These are phyloP conservation scores for Alfaro cultratus DNA, from an alignment of 2,797 vertebrate genomes.

Conservation along the genomic window DNA sequence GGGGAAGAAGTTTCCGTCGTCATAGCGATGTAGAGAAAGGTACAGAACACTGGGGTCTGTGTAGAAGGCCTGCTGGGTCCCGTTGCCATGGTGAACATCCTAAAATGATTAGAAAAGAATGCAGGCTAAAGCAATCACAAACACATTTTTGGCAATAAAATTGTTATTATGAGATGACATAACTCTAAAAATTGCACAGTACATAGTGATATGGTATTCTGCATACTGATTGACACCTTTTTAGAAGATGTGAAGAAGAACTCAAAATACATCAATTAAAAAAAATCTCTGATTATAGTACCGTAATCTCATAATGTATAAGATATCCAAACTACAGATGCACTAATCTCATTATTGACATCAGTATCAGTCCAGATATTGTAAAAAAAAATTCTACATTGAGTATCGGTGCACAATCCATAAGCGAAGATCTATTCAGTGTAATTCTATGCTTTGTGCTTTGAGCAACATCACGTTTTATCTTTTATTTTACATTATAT, in stretches of 20 bases:
- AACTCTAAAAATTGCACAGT: neutral
- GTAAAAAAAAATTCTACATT: no score
- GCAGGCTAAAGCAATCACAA: neutral
- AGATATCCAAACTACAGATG: no score
- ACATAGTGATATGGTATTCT: neutral
- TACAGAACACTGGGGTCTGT: slow-evolving; percentile 91
- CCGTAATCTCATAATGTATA: neutral
- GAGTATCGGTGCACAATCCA: no score
- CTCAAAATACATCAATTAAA: neutral
- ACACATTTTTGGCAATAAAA: neutral
- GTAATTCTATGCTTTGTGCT: no score
- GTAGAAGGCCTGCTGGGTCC: slow-evolving; percentile 98
- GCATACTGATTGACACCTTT: neutral
- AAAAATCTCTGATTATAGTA: neutral
- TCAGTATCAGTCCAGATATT: no score
- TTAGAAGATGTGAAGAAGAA: neutral
- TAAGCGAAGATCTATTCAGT: no score
- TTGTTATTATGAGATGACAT: neutral
- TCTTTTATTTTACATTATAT: no score
- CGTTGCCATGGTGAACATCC: slow-evolving; percentile 98
- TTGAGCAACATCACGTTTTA: no score
- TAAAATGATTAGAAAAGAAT: slow-evolving; percentile 44
- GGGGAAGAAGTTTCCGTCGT: slow-evolving; percentile 98
- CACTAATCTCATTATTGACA: no score
- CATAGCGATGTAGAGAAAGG: slow-evolving; percentile 94